Evolutionary conservation across 2,888 invertebrate genomes (phyloP), one percentile per base, ranked within the genome.

Genomic region (Bellardia pandia): DNA sequence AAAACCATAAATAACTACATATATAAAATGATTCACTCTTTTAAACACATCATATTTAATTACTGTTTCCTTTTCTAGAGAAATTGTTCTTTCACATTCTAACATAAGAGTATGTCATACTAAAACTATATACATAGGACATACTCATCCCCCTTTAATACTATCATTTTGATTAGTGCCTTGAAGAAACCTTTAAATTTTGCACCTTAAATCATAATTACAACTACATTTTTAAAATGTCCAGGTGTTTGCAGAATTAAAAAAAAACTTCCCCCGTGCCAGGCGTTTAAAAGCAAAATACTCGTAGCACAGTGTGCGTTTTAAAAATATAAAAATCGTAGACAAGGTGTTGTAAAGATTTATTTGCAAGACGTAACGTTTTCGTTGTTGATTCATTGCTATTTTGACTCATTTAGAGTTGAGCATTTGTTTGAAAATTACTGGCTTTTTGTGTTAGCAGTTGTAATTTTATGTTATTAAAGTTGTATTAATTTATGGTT

Each of bases 161-260:
- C 75, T 45, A 45, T 30, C n/a, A 9, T 7, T 13, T 37, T 51
- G n/a, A 37, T 33, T 30, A 33, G 13, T 58, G 40, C 33, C n/a
- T 51, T 72, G 56, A 66, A 62, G 40, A 45, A 56, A 74, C 23
- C 45, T 75, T 75, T 48, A 8, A 40, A 16, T 71, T 86, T 89
- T 76, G 85, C 74, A 82, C 84, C 68, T 77, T 76, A 88, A 80
- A 72, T 83, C 76, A 78, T 53, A 62, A 62, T n/a, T 69, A n/a
- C 13, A 37, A 48, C 3, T 37, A 51, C 14, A 51, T 40, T 16
- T 56, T 42, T 6, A 66, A 76, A 72, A n/a, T 37, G 14, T 74
- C 80, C 72, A 80, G 80, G 80, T 82, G 82, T 68, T 71, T 58
- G 16, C 8, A 42, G 2, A 83, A 76, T 37, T 45, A 9, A 42